Conservation (phyloP, 1,140 invertebrate genomes). For the Dendrolimus kikuchii region DNA sequence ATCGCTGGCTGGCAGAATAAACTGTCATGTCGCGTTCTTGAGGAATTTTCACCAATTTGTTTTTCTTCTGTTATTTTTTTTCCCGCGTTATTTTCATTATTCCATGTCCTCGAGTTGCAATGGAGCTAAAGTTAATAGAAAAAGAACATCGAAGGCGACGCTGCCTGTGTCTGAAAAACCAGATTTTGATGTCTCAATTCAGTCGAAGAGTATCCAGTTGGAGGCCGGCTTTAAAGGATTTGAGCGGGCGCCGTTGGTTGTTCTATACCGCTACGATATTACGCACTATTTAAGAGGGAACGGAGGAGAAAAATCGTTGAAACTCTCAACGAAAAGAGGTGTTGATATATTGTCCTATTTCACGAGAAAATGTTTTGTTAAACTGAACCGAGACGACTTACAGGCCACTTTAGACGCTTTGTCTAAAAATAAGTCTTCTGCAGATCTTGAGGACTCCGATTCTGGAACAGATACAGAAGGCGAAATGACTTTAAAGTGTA, state of each 20-base stretch:
- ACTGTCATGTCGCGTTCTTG: constrained; percentile 22
- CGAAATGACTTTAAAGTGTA: constrained; percentile 30
- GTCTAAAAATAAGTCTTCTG: not conserved
- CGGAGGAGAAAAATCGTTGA: constrained; percentile 3
- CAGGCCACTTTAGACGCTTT: constrained; percentile 18
- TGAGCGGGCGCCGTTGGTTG: constrained; percentile 31
- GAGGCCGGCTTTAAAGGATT: constrained; percentile 37
- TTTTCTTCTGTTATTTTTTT: constrained; percentile 35
- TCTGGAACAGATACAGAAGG: constrained; percentile 8
- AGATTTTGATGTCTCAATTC: not conserved
- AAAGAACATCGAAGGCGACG: not conserved
- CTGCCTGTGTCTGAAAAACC: not conserved
- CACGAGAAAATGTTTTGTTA: constrained; percentile 25
- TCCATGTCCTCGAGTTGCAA: constrained; percentile 28
- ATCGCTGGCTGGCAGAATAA: constrained; percentile 6
- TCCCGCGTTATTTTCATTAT: constrained; percentile 15
- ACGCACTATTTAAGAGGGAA: constrained; percentile 25
- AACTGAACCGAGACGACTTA: constrained; percentile 31
- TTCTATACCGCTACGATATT: constrained; percentile 35
- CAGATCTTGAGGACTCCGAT: constrained; percentile 10
- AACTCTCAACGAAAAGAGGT: not conserved
- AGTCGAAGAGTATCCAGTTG: constrained; percentile 17
- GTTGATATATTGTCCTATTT: constrained; percentile 6
- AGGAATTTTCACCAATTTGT: constrained; percentile 23
- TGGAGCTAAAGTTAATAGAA: constrained; percentile 19